Conservation (phyloP, 2,888 invertebrate species). For the Xestia ashworthii region DNA sequence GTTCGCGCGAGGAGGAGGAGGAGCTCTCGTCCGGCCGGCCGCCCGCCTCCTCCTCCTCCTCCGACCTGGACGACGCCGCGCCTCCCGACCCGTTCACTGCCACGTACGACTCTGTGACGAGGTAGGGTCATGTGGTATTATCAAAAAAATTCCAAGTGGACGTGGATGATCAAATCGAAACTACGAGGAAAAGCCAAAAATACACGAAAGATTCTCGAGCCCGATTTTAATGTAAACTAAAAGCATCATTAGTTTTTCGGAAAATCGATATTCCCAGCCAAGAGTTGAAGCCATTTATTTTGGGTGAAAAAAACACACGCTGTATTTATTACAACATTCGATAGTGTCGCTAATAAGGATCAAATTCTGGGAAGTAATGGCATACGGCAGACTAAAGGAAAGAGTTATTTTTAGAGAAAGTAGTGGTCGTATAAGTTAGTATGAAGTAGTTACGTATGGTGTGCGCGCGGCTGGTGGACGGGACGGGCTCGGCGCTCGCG, state of each 20-base stretch:
- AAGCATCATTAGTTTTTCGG: not conserved
- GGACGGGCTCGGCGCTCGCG: conserved; percentile 71
- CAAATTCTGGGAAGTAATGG: too few relatives aligned
- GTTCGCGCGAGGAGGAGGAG: conserved; percentile 45
- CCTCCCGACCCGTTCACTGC: conserved; percentile 22
- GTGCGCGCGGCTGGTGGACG: conserved; percentile 66
- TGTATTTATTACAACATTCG: not conserved
- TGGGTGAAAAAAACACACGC: too few relatives aligned
- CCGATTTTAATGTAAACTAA: not conserved
- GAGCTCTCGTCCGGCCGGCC: not conserved
- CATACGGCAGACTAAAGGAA: too few relatives aligned
- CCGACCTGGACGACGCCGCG: conserved; percentile 52
- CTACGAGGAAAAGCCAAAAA: not conserved
- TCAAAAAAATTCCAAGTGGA: not conserved
- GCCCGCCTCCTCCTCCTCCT: conserved; percentile 16
- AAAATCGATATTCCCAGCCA: not conserved
- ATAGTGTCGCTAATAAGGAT: not conserved
- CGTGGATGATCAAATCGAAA: not conserved
- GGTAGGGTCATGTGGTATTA: too few relatives aligned
- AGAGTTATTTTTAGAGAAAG: too few relatives aligned
- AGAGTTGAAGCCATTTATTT: not conserved
- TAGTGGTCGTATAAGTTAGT: too few relatives aligned
- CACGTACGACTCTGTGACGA: conserved; percentile 11
- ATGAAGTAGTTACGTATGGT: conserved; percentile 23
- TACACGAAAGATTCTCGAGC: not conserved